Evolutionary conservation across 2,113 vertebrate species (phyloP), one percentile per base, ranked within the genome.

Genomic region (Hoplias malabaricus): DNA sequence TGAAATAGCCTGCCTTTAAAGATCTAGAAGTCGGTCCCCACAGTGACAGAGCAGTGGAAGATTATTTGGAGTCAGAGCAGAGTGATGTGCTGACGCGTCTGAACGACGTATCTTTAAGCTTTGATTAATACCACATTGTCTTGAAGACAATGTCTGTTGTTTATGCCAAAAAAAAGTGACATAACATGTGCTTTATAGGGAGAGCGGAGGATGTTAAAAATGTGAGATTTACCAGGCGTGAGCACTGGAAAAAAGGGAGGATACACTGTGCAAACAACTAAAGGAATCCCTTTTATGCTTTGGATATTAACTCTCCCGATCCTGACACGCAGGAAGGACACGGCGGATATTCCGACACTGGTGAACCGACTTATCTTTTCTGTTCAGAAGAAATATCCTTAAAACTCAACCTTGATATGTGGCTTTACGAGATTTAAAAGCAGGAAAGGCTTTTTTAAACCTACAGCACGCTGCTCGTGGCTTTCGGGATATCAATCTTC

Each of bases 381-480:
- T 73, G 86, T 85, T 86, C 87, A 90, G 88, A 91, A 84, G 87
- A 89, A 82, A 88, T 86, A 89, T 88, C 84, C 71, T 82, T 87
- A 79, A 88, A 90, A 90, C 78, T 83, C 73, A 86, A 83, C 86
- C 84, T 88, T 84, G 87, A 42, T 83, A 86, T 69, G 70, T 73
- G 83, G 85, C 80, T 90, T 85, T 84, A 91, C 86, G 88, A 88
- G 84, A 90, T 88, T 91, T 91, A 84, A 87, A 88, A 91, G 86
- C 82, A 80, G 83, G 80, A 83, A 82, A 78, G 59, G 67, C 78
- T 87, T 88, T 78, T 78, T 79, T 79, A 82, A 85, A 89, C 85
- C 84, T 87, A 83, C 83, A 85, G 83, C 81, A 87, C 71, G 84
- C 86, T 87, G 71, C 80, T n/a, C 75, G 84, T 89, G 78, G 84